Evolutionary conservation across 2,113 vertebrate species (phyloP), one percentile per base, ranked within the genome.

Genomic region (Equus quagga): DNA sequence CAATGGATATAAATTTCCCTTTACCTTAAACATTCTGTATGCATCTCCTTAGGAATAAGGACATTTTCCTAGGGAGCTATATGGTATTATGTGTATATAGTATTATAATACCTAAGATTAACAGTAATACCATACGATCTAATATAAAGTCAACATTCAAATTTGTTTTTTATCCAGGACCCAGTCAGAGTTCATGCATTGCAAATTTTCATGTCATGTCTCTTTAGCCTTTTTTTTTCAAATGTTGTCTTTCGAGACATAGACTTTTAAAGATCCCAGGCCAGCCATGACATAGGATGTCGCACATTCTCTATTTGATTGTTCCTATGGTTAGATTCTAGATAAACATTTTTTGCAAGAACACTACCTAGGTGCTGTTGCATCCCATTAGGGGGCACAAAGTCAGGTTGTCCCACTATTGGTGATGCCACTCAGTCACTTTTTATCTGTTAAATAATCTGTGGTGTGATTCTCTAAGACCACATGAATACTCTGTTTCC

Each of bases 91-190:
- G n/a, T 72, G 21, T 54, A 41, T 75, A 46, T 44, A n/a, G 17
- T 69, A 79, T 82, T 88, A 67, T 46, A n/a, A 85, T 33, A 69
- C 14, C 28, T 44, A 81, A 79, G 85, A 91, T 80, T 44, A 90
- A 75, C 8, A 76, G 8, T 62, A 93, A 70, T 58, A 64, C 8
- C 9, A 31, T 49, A 72, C 28, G 69, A 44, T 49, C 36, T 82
- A 83, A 85, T 85, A 70, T 21, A 92, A 80, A 92, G n/a, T 88
- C 58, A 89, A 10, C 70, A 90, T 44, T 82, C 36, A 78, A 6
- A 13, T 84, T 76, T 82, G 18, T 76, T 85, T 83, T 76, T 58
- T 58, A 58, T 44, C 31, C 26, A 94, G 36, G 64, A 84, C 18
- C 46, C 33, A 69, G 26, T 79, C 3, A 73, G 51, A 75, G 54